Conservation (phyloP, 2,113 vertebrate genomes). For the Misgurnus mizolepis region DNA sequence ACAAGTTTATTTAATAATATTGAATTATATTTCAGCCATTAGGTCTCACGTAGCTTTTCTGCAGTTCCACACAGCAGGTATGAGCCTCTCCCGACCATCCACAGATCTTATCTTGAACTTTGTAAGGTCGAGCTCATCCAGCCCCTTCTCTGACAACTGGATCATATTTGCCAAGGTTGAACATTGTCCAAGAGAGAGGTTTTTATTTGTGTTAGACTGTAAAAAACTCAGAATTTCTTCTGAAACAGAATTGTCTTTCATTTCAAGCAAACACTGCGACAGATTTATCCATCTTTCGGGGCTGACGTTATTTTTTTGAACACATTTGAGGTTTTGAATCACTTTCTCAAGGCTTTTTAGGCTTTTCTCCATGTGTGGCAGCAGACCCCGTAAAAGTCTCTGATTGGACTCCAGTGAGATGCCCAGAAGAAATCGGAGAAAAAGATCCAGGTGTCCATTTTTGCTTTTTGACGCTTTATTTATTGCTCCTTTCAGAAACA, state of each 20-base stretch:
- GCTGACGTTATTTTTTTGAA: neutral
- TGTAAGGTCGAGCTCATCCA: neutral
- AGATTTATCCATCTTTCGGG: constrained; percentile 20
- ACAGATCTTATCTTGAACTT: neutral
- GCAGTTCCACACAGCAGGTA: constrained; percentile 17
- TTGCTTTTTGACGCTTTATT: neutral
- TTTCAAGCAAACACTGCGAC: constrained; percentile 8
- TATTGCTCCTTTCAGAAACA: neutral
- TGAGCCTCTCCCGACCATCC: neutral
- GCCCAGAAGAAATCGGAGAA: neutral
- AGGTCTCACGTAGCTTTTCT: constrained; percentile 22
- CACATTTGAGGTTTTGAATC: neutral
- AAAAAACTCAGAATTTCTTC: neutral
- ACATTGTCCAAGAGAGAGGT: neutral
- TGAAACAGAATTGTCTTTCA: neutral
- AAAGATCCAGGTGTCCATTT: neutral
- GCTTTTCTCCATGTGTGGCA: neutral
- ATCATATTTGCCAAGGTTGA: neutral
- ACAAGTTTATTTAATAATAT: neutral
- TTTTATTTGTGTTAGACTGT: neutral
- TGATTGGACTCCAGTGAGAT: constrained; percentile 16
- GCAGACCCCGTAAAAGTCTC: neutral
- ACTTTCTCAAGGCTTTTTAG: neutral
- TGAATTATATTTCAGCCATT: neutral
- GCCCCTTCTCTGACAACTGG: neutral